Evolutionary conservation across 2,888 invertebrate species (phyloP).

Genomic region (Taphrorychus bicolor): DNA sequence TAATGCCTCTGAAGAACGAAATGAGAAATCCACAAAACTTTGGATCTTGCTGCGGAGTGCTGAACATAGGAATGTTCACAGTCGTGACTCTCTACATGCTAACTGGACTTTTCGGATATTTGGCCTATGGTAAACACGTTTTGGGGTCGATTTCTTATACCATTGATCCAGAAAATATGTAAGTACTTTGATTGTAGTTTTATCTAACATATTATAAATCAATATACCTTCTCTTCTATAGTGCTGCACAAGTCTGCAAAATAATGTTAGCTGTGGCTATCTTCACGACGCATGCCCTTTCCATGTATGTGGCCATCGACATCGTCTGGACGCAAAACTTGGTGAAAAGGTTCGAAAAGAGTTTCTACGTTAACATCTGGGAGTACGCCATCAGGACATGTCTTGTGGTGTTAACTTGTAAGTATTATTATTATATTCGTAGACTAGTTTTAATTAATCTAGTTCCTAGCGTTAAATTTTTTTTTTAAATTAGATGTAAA

Average conservation of each 20-base stretch:
- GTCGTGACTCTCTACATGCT: conserved; percentile 84
- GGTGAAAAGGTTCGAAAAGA: conserved; percentile 66
- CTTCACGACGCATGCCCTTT: conserved; percentile 90
- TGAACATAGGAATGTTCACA: conserved; percentile 84
- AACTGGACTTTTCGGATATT: conserved; percentile 90
- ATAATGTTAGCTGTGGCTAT: conserved; percentile 80
- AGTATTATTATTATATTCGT: too few species aligned
- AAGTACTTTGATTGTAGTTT: conserved; percentile 36
- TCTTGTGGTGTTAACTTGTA: conserved; percentile 85
- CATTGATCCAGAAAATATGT: conserved; percentile 67
- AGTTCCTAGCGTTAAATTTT: too few species aligned
- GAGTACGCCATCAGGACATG: conserved; percentile 81
- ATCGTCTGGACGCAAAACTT: conserved; percentile 89
- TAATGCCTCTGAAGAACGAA: conserved; percentile 91
- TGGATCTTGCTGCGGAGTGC: conserved; percentile 79
- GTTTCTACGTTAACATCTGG: conserved; percentile 68
- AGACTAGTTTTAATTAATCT: too few species aligned
- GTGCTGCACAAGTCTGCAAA: conserved; percentile 76
- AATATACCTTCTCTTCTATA: conserved; percentile 53
- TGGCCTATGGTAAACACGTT: conserved; percentile 78
- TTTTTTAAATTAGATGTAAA: too few species aligned
- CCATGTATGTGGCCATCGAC: conserved; percentile 95
- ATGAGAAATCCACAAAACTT: conserved; percentile 89
- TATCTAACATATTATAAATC: neutral
- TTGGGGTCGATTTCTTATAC: conserved; percentile 88